A percentile compares a stretch with the other conserved stretches of the same genome.
Conservation (phyloP, 2,888 invertebrate species). For the Dinocampus coccinellae region DNA sequence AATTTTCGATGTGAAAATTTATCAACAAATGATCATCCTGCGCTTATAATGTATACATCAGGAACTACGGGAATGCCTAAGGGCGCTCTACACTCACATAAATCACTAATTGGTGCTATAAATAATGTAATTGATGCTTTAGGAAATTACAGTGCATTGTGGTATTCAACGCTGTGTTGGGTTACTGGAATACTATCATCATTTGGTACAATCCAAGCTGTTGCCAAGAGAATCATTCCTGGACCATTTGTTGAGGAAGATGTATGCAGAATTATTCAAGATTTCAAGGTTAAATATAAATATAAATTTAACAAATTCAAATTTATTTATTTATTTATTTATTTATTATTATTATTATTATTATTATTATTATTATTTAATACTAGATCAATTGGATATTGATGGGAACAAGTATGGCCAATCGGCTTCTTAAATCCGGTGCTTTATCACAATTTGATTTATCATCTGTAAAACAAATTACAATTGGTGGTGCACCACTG, state of each 20-base stretch:
- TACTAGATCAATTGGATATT: slow-evolving; percentile 51
- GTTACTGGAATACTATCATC: slow-evolving; percentile 42
- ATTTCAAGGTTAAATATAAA: slow-evolving; percentile 40
- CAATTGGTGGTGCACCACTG: slow-evolving; percentile 52
- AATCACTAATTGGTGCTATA: slow-evolving; percentile 37
- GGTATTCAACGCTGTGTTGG: slow-evolving; percentile 48
- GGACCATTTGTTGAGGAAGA: slow-evolving; percentile 38
- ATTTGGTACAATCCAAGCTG: slow-evolving; percentile 36
- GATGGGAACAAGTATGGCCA: slow-evolving; percentile 46
- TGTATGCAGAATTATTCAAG: slow-evolving; percentile 43
- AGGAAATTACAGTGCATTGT: slow-evolving; percentile 32
- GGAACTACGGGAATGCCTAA: slow-evolving; percentile 54
- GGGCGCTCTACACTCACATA: slow-evolving; percentile 46
- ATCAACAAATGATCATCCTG: slow-evolving; percentile 39
- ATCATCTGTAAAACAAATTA: slow-evolving; percentile 46
- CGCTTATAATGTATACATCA: slow-evolving; percentile 50
- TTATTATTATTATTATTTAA: neutral
- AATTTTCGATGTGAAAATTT: slow-evolving; percentile 41
- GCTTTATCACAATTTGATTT: slow-evolving; percentile 47
- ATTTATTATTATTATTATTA: neutral
- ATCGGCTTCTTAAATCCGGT: slow-evolving; percentile 48
- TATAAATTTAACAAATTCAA: neutral
- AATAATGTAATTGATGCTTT: slow-evolving; percentile 6
- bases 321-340: neutral
- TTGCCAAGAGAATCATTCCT: slow-evolving; percentile 39